Evolutionary conservation across 2,797 vertebrate genomes (phyloP).

Genomic region (Onychomys leucogaster): DNA sequence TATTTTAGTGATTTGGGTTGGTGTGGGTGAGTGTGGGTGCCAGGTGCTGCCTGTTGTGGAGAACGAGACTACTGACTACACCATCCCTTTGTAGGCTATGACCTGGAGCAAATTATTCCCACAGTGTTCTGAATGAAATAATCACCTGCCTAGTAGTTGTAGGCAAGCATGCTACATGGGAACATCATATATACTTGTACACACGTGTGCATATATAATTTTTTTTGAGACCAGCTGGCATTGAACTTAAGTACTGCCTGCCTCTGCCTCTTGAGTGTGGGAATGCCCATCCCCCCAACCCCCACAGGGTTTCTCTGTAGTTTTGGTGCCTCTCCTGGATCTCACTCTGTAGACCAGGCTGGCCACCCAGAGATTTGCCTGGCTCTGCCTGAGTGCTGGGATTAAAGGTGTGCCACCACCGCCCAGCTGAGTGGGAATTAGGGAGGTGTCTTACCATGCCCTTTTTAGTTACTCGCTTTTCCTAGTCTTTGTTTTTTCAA

Average conservation of each 20-base stretch:
- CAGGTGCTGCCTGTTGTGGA: neutral
- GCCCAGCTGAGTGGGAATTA: too few relatives aligned
- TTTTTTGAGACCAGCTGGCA: neutral
- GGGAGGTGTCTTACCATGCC: too few relatives aligned
- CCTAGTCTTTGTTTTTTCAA: too few relatives aligned
- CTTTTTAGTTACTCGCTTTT: too few relatives aligned
- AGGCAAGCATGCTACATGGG: neutral
- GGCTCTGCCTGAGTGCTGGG: too few relatives aligned
- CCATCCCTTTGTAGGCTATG: neutral
- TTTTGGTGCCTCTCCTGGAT: too few relatives aligned
- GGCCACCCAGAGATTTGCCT: too few relatives aligned
- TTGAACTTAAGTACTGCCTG: neutral
- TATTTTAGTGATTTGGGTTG: slow-evolving; percentile 86
- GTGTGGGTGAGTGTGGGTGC: slow-evolving; percentile 64
- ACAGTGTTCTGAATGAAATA: neutral
- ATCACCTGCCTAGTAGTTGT: neutral
- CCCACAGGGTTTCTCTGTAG: too few relatives aligned
- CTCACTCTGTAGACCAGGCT: too few relatives aligned
- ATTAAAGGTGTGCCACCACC: too few relatives aligned
- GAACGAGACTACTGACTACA: neutral
- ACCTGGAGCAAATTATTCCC: neutral
- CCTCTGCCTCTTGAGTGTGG: neutral
- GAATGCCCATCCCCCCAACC: too few relatives aligned
- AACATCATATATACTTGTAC: neutral
- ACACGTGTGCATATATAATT: neutral